These are phyloP conservation scores for Panthera leo DNA, from an alignment of 2,113 vertebrate genomes.

Conservation along the genomic window DNA sequence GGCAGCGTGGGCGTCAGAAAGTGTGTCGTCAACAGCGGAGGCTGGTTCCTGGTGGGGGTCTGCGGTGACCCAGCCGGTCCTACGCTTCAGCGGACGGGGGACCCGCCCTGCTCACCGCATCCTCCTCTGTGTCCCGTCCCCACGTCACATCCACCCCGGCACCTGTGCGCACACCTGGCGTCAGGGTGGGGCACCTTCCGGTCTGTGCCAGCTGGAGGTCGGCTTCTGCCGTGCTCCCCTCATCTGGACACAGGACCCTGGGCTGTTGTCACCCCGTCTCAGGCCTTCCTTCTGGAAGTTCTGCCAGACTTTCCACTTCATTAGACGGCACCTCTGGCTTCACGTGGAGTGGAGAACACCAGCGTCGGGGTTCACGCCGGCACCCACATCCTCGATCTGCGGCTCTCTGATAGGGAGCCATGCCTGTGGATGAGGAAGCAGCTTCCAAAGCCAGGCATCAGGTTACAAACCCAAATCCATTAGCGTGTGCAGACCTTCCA, in stretches of 20 bases:
- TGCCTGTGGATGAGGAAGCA: not conserved
- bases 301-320: too few relatives aligned
- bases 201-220: too few relatives aligned
- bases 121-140: too few relatives aligned
- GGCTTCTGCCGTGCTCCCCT: not conserved
- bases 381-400: not conserved
- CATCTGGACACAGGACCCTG: not conserved
- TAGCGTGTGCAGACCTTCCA: not conserved
- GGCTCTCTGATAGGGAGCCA: fast-evolving
- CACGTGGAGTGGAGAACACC: not conserved
- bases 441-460: not conserved
- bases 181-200: not conserved
- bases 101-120: not conserved
- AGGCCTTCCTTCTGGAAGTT: not conserved
- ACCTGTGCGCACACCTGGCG: not conserved
- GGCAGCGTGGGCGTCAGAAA: not conserved
- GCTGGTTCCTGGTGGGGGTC: not conserved
- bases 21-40: too few relatives aligned
- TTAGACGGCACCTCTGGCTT: not conserved
- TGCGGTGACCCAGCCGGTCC: not conserved
- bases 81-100: too few relatives aligned
- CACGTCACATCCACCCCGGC: too few relatives aligned
- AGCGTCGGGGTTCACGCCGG: not conserved
- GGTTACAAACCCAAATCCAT: not conserved
- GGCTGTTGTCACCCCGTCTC: too few relatives aligned